phyloP scores from a whole-genome alignment of 2,888 invertebrate species.

The Amiota communis region DNA sequence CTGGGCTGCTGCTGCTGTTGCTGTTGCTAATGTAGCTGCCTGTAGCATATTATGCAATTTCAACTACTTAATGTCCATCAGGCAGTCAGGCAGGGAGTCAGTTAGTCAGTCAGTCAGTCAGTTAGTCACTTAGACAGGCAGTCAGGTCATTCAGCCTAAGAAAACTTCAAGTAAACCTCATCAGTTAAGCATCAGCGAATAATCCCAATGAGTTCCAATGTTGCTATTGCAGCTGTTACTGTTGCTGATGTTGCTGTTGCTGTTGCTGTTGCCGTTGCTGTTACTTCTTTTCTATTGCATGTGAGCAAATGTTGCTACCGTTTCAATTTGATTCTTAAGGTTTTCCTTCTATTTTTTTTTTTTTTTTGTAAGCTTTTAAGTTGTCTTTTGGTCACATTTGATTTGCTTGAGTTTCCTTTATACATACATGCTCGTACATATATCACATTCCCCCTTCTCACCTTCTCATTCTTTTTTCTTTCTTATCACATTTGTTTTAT shows the following conservation, averaged over 20 bases:
- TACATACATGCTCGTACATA: background rate
- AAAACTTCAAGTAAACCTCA: too few species aligned
- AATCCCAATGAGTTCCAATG: background rate
- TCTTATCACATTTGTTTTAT: background rate
- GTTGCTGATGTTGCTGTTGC: slow-evolving; percentile 37
- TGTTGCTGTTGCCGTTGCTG: slow-evolving; percentile 12
- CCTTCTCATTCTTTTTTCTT: background rate
- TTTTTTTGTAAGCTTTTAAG: background rate
- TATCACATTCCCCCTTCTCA: too few species aligned
- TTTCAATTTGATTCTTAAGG: too few species aligned
- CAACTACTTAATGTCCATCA: slow-evolving; percentile 60
- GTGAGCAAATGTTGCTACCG: too few species aligned
- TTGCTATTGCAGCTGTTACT: slow-evolving; percentile 46
- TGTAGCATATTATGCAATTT: slow-evolving; percentile 49
- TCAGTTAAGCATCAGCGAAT: background rate
- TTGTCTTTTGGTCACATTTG: background rate
- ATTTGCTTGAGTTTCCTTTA: background rate
- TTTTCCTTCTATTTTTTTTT: background rate
- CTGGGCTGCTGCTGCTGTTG: slow-evolving; percentile 28
- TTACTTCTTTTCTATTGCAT: background rate
- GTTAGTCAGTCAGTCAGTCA: slow-evolving; percentile 25
- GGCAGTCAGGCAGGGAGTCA: slow-evolving; percentile 43
- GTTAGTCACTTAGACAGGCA: slow-evolving; percentile 8
- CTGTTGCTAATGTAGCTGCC: slow-evolving; percentile 7
- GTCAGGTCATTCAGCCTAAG: too few species aligned